phyloP scores from a whole-genome alignment of 2,797 vertebrate genomes.

The Bradypus variegatus region DNA sequence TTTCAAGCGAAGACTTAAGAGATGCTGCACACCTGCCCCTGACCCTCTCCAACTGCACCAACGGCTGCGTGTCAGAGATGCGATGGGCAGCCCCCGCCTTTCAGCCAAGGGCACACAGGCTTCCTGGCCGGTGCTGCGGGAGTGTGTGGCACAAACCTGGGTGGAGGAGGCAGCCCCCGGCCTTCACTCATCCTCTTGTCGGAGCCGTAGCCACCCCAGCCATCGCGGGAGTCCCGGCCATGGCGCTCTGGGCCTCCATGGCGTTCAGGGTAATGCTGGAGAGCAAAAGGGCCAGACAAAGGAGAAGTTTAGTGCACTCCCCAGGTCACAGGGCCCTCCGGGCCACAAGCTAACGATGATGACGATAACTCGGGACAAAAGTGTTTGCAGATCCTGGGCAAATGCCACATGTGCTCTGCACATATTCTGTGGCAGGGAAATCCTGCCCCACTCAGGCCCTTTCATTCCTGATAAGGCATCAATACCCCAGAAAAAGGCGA shows the following conservation, averaged over 20 bases:
- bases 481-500: background rate
- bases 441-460: background rate
- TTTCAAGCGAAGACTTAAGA: no score
- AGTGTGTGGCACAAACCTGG: constrained; percentile 73
- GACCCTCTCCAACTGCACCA: background rate
- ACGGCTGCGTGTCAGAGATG: background rate
- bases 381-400: background rate
- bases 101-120: background rate
- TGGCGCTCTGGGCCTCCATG: constrained; percentile 77
- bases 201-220: constrained; percentile 80
- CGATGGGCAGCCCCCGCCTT: background rate
- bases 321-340: background rate
- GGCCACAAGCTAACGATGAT: background rate
- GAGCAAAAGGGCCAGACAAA: background rate
- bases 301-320: background rate
- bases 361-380: background rate
- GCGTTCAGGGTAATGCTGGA: constrained; percentile 87
- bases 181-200: constrained; percentile 82
- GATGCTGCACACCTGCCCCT: background rate
- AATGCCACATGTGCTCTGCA: no score
- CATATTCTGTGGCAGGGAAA: background rate
- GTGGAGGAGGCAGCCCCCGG: constrained; percentile 66
- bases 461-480: background rate
- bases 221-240: constrained; percentile 78
- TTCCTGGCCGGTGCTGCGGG: constrained; percentile 74